Percentiles rank a stretch among this genome's conserved stretches.
Conservation (phyloP, 2,113 vertebrate genomes). For the Hyperopisus bebe region DNA sequence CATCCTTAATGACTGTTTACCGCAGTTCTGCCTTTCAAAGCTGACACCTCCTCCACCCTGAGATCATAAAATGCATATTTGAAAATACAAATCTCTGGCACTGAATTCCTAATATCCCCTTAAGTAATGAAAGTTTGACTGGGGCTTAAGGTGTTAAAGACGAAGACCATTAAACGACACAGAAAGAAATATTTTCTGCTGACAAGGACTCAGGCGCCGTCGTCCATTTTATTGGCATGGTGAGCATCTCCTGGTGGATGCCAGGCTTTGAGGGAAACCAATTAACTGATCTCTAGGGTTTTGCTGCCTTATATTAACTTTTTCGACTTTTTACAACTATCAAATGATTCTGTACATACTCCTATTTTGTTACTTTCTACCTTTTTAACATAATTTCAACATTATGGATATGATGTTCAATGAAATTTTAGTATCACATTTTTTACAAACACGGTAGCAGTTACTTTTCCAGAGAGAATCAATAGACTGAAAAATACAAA, state of each 20-base stretch:
- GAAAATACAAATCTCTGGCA: neutral
- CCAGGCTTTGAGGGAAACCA: neutral
- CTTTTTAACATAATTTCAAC: neutral
- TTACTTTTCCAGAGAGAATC: neutral
- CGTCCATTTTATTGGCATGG: neutral
- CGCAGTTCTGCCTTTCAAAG: neutral
- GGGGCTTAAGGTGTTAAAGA: neutral
- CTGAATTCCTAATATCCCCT: neutral
- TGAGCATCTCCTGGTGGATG: neutral
- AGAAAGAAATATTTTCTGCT: neutral
- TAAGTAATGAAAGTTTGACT: neutral
- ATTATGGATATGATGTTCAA: neutral
- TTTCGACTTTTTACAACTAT: neutral
- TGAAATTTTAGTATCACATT: neutral
- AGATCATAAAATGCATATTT: neutral
- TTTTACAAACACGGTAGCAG: neutral
- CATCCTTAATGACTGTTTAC: neutral
- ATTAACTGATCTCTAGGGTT: neutral
- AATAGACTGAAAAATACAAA: neutral
- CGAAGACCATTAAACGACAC: neutral
- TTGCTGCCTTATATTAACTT: neutral
- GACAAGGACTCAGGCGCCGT: neutral
- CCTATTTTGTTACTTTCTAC: neutral
- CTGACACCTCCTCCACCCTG: neutral
- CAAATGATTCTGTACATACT: neutral